Evolutionary conservation across 2,113 vertebrate species (phyloP).

Genomic region (Cnemophilus loriae): DNA sequence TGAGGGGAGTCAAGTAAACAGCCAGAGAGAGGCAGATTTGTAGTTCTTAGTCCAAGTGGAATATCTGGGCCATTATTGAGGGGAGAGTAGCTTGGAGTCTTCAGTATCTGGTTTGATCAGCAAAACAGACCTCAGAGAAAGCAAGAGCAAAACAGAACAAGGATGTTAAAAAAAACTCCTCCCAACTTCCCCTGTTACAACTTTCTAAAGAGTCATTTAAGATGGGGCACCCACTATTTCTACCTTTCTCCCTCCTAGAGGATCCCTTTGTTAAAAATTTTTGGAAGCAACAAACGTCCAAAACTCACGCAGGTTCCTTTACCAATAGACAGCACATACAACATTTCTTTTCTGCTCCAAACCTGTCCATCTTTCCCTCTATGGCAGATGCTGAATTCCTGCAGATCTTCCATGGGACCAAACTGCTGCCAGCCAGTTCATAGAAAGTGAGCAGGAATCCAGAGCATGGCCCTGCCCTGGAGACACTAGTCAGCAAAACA

Average conservation of each 20-base stretch:
- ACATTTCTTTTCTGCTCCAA: neutral
- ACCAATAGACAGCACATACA: neutral
- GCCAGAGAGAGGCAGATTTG: neutral
- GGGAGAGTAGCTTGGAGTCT: neutral
- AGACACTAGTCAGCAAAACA: neutral
- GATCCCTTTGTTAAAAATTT: neutral
- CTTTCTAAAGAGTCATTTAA: neutral
- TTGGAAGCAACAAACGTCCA: neutral
- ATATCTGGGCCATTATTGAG: neutral
- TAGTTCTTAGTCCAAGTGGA: neutral
- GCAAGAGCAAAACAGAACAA: neutral
- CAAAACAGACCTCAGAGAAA: neutral
- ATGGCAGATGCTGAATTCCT: neutral
- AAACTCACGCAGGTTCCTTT: neutral
- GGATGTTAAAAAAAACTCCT: neutral
- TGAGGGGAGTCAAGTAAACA: neutral
- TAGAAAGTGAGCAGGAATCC: neutral
- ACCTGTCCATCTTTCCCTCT: neutral
- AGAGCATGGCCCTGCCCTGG: neutral
- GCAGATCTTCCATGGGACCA: neutral
- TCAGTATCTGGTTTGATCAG: neutral
- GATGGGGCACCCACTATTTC: neutral
- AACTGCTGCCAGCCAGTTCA: neutral
- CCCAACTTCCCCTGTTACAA: neutral
- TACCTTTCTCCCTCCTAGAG: neutral